phyloP scores from a whole-genome alignment of 2,797 vertebrate genomes.

The Petrocephalus sullivani region DNA sequence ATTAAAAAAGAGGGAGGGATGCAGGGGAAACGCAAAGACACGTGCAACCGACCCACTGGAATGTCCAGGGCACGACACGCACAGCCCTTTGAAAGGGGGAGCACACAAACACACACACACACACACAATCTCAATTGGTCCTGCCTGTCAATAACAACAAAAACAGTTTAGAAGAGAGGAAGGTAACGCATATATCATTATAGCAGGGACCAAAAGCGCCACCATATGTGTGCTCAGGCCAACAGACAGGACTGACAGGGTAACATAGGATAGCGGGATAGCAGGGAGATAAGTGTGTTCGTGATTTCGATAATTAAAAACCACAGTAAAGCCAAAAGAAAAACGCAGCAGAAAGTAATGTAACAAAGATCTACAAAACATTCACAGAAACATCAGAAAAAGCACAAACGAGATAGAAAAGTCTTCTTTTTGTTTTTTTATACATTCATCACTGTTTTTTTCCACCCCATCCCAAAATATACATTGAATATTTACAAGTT shows the following conservation, averaged over 20 bases:
- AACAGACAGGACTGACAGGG: conserved; percentile 46
- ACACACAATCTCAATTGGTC: conserved; percentile 30
- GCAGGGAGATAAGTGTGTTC: conserved; percentile 35
- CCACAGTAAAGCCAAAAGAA: conserved; percentile 34
- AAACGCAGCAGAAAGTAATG: conserved; percentile 45
- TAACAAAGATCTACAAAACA: conserved; percentile 21
- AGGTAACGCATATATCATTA: conserved; percentile 47
- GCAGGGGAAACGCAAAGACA: conserved; percentile 14
- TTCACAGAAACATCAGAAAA: conserved; percentile 22
- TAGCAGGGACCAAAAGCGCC: conserved; percentile 50
- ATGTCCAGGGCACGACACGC: conserved; percentile 57
- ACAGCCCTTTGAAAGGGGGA: conserved; percentile 14
- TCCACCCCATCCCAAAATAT: conserved; percentile 57
- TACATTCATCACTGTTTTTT: conserved; percentile 62
- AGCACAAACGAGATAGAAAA: conserved; percentile 31
- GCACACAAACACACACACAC: not conserved
- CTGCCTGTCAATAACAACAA: conserved; percentile 48
- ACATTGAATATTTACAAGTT: conserved; percentile 54
- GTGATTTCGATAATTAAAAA: conserved; percentile 42
- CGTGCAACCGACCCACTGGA: conserved; percentile 54
- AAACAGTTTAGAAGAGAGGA: conserved; percentile 48
- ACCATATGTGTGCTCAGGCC: conserved; percentile 46
- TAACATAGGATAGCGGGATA: conserved; percentile 35
- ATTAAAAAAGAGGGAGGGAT: conserved; percentile 38
- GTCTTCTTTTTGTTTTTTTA: conserved; percentile 45